A percentile compares a stretch with the other conserved stretches of the same genome.
Conservation (phyloP, 2,113 vertebrate genomes). For the Varanus komodoensis region DNA sequence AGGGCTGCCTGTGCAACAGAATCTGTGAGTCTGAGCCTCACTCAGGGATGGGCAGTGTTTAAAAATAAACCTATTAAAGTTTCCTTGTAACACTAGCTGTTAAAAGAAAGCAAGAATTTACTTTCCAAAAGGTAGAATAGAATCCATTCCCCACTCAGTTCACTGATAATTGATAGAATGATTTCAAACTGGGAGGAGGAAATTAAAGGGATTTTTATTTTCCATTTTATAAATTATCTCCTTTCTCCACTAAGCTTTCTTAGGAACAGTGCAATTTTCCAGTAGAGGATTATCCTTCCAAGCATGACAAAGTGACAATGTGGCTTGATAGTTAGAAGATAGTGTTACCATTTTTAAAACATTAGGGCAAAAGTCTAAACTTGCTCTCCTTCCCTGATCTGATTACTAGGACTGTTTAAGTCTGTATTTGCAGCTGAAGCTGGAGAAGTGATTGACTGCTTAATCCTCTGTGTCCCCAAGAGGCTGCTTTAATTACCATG, state of each 20-base stretch:
- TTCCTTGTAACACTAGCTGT: not conserved
- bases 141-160: not conserved
- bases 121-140: not conserved
- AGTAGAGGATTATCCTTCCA: conserved; percentile 37
- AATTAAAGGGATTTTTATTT: not conserved
- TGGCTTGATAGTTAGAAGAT: conserved; percentile 8
- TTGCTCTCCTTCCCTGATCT: not conserved
- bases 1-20: no score
- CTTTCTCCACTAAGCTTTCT: not conserved
- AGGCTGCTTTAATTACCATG: conserved; percentile 34
- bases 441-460: conserved; percentile 24
- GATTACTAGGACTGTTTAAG: not conserved
- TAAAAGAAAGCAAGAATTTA: not conserved
- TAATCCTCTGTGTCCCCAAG: not conserved
- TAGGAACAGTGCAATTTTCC: not conserved
- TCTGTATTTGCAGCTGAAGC: conserved; percentile 33
- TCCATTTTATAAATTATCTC: not conserved
- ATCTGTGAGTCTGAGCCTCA: no score
- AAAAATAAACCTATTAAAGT: no score
- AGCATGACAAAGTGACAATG: not conserved
- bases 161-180: not conserved
- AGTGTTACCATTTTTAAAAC: conserved; percentile 17
- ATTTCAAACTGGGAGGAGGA: not conserved
- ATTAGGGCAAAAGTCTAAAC: conserved; percentile 13
- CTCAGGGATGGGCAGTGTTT: no score